phyloP scores from a whole-genome alignment of 2,888 invertebrate species.

The Stenoptilia bipunctidactyla region DNA sequence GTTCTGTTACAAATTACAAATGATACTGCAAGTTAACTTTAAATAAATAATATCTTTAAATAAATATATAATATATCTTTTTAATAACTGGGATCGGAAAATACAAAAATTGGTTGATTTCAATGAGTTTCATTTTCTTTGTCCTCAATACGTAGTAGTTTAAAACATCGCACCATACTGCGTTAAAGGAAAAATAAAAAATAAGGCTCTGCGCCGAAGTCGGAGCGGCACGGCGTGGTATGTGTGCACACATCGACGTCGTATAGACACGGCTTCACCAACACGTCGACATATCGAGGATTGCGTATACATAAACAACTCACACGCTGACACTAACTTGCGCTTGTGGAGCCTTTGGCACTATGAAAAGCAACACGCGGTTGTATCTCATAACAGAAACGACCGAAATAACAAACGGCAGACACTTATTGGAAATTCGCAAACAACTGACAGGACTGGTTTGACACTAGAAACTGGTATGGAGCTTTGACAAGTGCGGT shows the following conservation, averaged over 20 bases:
- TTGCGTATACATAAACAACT: constrained; percentile 40
- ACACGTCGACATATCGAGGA: constrained; percentile 36
- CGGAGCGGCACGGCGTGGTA: neutral
- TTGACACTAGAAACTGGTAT: neutral
- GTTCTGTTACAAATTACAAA: too few species aligned
- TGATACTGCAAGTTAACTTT: too few species aligned
- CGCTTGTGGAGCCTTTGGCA: neutral
- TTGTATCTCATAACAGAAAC: neutral
- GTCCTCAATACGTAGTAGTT: neutral
- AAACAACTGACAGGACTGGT: neutral
- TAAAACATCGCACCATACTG: neutral
- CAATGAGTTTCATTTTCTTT: neutral
- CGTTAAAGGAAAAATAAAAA: neutral
- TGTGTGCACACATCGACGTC: neutral
- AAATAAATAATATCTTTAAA: too few species aligned
- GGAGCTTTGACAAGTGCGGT: too few species aligned
- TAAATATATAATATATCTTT: too few species aligned
- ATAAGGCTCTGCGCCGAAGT: constrained; percentile 23
- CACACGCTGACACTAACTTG: constrained; percentile 24
- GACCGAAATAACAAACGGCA: neutral
- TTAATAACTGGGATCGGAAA: too few species aligned
- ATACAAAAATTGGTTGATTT: neutral
- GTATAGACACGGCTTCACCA: constrained; percentile 8
- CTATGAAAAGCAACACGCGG: neutral
- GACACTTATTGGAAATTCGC: neutral